phyloP scores from a whole-genome alignment of 2,797 vertebrate genomes.

The Chiroxiphia lanceolata region DNA sequence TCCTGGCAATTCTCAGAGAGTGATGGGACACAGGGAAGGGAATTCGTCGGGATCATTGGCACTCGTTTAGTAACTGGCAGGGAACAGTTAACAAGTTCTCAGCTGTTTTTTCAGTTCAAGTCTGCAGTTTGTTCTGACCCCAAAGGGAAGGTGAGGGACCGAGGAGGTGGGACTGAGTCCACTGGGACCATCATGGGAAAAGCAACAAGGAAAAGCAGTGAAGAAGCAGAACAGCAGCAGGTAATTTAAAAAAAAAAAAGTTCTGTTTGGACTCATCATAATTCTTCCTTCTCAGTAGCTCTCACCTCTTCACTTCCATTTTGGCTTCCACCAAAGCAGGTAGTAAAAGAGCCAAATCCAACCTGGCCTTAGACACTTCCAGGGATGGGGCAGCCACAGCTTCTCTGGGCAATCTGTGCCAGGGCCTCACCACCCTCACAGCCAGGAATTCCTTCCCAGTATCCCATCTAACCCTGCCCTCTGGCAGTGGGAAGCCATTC shows the following conservation, averaged over 20 bases:
- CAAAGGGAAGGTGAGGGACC: not conserved
- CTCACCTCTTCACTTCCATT: not conserved
- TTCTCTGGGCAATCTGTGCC: no score
- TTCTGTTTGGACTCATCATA: no score
- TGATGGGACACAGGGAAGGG: not conserved
- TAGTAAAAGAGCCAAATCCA: not conserved
- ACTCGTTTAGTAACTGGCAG: not conserved
- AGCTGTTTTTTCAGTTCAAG: rapidly evolving
- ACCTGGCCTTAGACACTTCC: not conserved
- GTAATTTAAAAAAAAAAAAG: not conserved
- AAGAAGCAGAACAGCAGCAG: not conserved
- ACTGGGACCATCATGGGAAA: not conserved
- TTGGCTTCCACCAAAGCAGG: not conserved
- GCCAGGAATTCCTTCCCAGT: not conserved
- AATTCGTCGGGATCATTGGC: not conserved
- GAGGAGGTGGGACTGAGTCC: rapidly evolving
- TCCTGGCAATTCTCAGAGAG: not conserved
- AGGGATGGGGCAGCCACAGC: not conserved
- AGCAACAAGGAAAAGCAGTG: not conserved
- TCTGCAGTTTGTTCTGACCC: not conserved
- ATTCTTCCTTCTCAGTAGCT: no score
- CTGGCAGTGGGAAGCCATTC: not conserved
- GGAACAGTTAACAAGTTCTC: not conserved
- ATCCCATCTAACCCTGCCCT: not conserved
- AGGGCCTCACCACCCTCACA: no score